Evolutionary conservation across 2,113 vertebrate genomes (phyloP).

Genomic region (Lates calcarifer): DNA sequence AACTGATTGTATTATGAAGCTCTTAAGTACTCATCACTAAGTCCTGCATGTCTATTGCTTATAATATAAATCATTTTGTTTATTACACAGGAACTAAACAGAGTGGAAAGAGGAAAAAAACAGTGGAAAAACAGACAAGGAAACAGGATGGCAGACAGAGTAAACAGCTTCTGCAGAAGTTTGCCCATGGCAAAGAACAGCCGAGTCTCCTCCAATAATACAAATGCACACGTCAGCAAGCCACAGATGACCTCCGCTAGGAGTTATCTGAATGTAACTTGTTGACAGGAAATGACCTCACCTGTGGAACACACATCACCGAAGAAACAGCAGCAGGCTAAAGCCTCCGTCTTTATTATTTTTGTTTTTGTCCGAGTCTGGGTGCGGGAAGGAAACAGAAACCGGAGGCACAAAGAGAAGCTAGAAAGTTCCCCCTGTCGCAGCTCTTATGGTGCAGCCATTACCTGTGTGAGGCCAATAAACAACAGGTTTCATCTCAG

Average conservation of each 20-base stretch:
- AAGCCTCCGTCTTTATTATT: background rate
- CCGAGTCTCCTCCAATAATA: conserved; percentile 19
- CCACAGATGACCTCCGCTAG: background rate
- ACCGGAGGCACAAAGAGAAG: conserved; percentile 11
- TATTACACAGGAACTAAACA: background rate
- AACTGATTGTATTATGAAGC: conserved; percentile 51
- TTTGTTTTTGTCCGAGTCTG: background rate
- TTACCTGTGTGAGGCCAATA: conserved; percentile 68
- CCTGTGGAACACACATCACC: background rate
- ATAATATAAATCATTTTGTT: conserved; percentile 34
- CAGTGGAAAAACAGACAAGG: background rate
- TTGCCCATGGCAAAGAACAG: conserved; percentile 25
- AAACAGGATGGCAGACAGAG: conserved; percentile 6
- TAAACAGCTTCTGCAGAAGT: conserved; percentile 30
- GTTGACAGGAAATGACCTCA: conserved; percentile 51
- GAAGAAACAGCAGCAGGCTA: conserved; percentile 4
- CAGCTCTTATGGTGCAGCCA: conserved; percentile 12
- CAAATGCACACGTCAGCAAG: conserved; percentile 12
- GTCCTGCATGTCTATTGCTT: conserved; percentile 26
- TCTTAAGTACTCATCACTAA: conserved; percentile 42
- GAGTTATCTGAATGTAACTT: conserved; percentile 13
- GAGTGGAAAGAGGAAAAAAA: background rate
- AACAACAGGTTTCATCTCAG: conserved; percentile 66
- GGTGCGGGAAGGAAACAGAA: background rate
- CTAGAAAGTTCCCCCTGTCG: conserved; percentile 9